Evolutionary conservation across 2,797 vertebrate genomes (phyloP).

Genomic region (Amblyopsis hoosieri): DNA sequence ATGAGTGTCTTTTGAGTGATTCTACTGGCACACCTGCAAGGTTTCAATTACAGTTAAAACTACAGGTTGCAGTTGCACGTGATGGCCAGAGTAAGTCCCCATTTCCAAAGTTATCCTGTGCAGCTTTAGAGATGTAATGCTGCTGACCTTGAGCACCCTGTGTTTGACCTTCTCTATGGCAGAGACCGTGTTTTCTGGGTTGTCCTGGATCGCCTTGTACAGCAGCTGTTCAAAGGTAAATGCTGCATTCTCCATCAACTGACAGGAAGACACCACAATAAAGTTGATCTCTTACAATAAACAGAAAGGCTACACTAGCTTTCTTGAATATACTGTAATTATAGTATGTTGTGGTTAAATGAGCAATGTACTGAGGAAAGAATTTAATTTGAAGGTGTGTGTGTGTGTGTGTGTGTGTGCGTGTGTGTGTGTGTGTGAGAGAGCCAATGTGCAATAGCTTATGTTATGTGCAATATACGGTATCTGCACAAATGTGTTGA

Average conservation of each 20-base stretch:
- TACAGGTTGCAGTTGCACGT: no score
- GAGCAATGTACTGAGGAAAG: neutral
- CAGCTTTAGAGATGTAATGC: neutral
- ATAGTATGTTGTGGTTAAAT: neutral
- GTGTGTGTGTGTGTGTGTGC: conserved; percentile 11
- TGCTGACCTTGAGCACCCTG: conserved; percentile 87
- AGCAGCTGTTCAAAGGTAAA: conserved; percentile 86
- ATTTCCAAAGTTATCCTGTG: no score
- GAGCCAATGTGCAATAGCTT: neutral
- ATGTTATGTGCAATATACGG: no score
- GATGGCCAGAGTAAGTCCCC: no score
- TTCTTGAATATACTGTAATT: no score
- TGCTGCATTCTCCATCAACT: conserved; percentile 88
- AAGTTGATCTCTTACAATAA: no score
- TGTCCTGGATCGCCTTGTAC: conserved; percentile 70
- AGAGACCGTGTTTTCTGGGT: conserved; percentile 58
- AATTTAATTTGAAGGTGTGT: neutral
- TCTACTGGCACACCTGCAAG: no score
- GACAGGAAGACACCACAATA: conserved; percentile 9
- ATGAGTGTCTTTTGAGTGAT: no score
- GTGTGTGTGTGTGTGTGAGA: conserved; percentile 4
- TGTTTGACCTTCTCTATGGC: conserved; percentile 85
- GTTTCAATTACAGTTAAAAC: no score
- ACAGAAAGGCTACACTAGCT: no score
- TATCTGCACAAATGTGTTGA: no score